Evolutionary conservation across 1,140 invertebrate species (phyloP).

Genomic region (Lanistes nyassanus): DNA sequence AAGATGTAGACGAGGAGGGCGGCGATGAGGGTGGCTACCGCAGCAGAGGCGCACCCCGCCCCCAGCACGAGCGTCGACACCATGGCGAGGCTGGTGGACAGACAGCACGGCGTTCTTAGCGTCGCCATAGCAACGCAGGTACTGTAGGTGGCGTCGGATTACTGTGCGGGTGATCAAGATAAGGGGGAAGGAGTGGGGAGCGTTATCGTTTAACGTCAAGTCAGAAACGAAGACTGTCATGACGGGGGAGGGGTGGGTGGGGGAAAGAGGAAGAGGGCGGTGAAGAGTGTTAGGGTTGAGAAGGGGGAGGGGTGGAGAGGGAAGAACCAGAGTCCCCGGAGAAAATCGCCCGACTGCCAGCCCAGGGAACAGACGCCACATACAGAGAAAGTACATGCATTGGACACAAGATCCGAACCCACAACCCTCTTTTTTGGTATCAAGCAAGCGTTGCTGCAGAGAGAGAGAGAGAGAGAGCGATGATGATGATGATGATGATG

Average conservation of each 20-base stretch:
- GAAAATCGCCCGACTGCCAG: too few relatives aligned
- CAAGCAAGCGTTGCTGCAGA: background rate
- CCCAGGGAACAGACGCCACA: too few relatives aligned
- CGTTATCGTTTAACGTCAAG: too few relatives aligned
- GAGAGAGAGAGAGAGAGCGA: background rate
- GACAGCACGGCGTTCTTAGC: background rate
- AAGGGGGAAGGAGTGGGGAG: background rate
- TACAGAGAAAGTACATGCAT: too few relatives aligned
- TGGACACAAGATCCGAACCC: too few relatives aligned
- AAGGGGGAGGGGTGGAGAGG: background rate
- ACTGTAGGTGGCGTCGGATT: background rate
- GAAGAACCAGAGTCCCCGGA: background rate
- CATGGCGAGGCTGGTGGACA: slow-evolving; percentile 22
- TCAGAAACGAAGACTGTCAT: too few relatives aligned
- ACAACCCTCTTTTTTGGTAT: too few relatives aligned
- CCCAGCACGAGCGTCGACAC: slow-evolving; percentile 38
- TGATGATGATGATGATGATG: slow-evolving; percentile 5
- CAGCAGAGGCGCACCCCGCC: slow-evolving; percentile 33
- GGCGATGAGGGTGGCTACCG: slow-evolving; percentile 32
- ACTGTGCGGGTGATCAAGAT: background rate
- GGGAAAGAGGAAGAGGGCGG: slow-evolving; percentile 1
- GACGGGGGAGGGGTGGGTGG: background rate
- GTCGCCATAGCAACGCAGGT: background rate
- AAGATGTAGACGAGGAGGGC: slow-evolving; percentile 33
- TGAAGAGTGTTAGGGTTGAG: background rate